Percentiles rank a stretch among this genome's conserved stretches.
phyloP scores from a whole-genome alignment of 2,113 vertebrate species.

The Butorides virescens region DNA sequence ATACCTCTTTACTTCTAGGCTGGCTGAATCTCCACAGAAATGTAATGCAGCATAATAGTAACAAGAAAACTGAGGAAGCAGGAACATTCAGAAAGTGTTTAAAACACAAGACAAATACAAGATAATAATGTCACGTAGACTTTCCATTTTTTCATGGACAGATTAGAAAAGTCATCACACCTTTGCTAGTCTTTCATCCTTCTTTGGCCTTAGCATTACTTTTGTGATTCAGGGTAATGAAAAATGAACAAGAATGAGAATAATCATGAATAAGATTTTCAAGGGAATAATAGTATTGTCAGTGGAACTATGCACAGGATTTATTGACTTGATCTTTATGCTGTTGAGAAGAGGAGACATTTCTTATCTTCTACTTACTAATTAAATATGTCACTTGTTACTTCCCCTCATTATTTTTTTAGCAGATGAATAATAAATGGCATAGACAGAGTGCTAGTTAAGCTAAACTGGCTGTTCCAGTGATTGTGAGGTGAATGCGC shows the following conservation, averaged over 20 bases:
- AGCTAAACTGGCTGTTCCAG: neutral
- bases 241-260: neutral
- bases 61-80: neutral
- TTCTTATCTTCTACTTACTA: neutral
- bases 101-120: neutral
- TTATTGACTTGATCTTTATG: neutral
- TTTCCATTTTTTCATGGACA: neutral
- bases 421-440: neutral
- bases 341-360: neutral
- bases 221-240: neutral
- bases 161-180: neutral
- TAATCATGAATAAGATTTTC: neutral
- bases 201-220: neutral
- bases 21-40: neutral
- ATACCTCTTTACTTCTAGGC: neutral
- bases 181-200: neutral
- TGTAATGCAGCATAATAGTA: neutral
- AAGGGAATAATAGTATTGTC: neutral
- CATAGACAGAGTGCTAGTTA: neutral
- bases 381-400: neutral
- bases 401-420: neutral
- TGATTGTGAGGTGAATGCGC: neutral
- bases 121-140: neutral
- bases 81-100: neutral
- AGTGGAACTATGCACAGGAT: neutral